Evolutionary conservation across 1,140 invertebrate species (phyloP).

Genomic region (Cyclina sinensis): DNA sequence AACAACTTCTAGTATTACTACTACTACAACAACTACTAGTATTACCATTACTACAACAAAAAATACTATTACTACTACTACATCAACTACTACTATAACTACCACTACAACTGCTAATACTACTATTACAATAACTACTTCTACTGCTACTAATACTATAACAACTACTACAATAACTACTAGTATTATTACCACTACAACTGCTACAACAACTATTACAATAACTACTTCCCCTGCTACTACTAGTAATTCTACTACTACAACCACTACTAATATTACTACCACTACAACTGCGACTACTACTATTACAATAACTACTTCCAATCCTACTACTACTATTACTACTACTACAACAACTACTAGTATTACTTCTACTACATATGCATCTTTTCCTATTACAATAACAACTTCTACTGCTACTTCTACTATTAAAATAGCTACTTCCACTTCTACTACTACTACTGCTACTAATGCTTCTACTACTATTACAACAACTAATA

Average conservation of each 20-base stretch:
- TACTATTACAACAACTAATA: slow-evolving; percentile 33
- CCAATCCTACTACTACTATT: slow-evolving; percentile 36
- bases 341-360: slow-evolving; percentile 37
- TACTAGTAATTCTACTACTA: background rate
- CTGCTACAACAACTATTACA: slow-evolving; percentile 24
- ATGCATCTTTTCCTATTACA: slow-evolving; percentile 35
- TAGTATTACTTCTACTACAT: slow-evolving; percentile 51
- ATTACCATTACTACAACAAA: background rate
- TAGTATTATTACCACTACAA: slow-evolving; percentile 33
- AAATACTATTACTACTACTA: background rate
- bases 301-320: slow-evolving; percentile 41
- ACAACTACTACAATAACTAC: no score
- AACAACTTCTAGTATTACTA: background rate
- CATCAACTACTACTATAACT: background rate
- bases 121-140: background rate
- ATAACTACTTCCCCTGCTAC: slow-evolving; percentile 4
- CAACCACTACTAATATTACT: slow-evolving; percentile 58
- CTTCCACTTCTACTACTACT: slow-evolving; percentile 34
- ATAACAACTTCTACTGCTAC: slow-evolving; percentile 47
- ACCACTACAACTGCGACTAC: slow-evolving; percentile 50
- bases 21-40: background rate
- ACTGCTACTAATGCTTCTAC: slow-evolving; percentile 43
- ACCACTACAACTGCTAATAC: background rate
- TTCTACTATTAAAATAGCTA: slow-evolving; percentile 40
- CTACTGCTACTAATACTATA: slow-evolving; percentile 24